phyloP scores from a whole-genome alignment of 2,113 vertebrate genomes.

The Pionites leucogaster region DNA sequence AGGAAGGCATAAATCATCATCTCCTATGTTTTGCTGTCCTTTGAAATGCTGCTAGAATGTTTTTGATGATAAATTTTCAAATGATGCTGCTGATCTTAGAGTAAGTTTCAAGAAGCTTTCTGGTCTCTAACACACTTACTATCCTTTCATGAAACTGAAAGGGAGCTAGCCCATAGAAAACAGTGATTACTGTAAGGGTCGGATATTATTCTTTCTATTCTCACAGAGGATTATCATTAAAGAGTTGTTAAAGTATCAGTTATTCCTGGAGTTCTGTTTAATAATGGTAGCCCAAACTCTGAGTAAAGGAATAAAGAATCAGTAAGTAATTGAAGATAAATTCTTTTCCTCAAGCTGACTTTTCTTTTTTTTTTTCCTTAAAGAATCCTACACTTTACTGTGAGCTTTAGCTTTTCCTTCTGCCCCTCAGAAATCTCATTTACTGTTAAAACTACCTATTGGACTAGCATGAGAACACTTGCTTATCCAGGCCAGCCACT shows the following conservation, averaged over 20 bases:
- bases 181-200: fast-evolving
- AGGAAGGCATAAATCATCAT: background rate
- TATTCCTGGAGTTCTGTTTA: background rate
- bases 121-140: background rate
- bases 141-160: background rate
- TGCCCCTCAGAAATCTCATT: background rate
- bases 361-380: background rate
- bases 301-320: background rate
- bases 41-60: background rate
- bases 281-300: background rate
- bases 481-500: background rate
- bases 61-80: background rate
- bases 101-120: background rate
- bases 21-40: background rate
- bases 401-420: background rate
- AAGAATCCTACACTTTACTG: background rate
- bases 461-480: background rate
- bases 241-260: background rate
- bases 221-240: background rate
- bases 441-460: background rate
- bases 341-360: background rate
- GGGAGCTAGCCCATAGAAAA: background rate
- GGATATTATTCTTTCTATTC: background rate
- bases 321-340: background rate
- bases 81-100: background rate